phyloP scores from a whole-genome alignment of 2,888 invertebrate genomes.

The Operophtera brumata region DNA sequence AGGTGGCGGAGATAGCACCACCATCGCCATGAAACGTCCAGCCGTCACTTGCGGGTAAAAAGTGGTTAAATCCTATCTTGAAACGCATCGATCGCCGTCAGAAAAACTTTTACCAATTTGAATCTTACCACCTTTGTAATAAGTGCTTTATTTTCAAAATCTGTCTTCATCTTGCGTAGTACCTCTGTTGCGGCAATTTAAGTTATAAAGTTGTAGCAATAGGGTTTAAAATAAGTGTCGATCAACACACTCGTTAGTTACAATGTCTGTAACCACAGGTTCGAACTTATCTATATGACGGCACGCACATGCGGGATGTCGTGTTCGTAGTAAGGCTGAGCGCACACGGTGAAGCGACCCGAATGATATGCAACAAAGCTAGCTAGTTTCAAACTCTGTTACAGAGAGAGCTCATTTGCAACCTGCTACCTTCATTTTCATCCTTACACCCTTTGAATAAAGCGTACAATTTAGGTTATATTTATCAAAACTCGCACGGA shows the following conservation, averaged over 20 bases:
- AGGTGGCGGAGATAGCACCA: slow-evolving; percentile 15
- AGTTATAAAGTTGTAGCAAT: not conserved
- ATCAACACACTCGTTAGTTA: slow-evolving; percentile 1
- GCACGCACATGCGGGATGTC: slow-evolving; percentile 25
- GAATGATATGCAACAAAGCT: slow-evolving; percentile 11
- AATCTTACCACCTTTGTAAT: not conserved
- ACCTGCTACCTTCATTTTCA: not conserved
- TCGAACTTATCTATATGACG: slow-evolving; percentile 13
- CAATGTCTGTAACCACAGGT: slow-evolving; percentile 19
- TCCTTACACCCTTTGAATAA: not conserved
- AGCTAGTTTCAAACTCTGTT: slow-evolving; percentile 2
- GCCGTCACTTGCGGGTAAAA: slow-evolving; percentile 5
- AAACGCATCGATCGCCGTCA: slow-evolving; percentile 15
- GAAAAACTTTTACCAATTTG: not conserved
- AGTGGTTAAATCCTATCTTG: slow-evolving; percentile 12
- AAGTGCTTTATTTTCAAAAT: slow-evolving; percentile 2
- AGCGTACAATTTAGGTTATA: not conserved
- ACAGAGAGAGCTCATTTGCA: slow-evolving; percentile 7
- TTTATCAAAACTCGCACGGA: not conserved
- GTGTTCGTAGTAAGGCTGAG: slow-evolving; percentile 5
- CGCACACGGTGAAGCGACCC: slow-evolving; percentile 13
- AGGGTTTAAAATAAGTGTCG: slow-evolving; percentile 9
- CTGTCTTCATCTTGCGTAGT: not conserved
- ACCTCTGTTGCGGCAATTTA: slow-evolving; percentile 2
- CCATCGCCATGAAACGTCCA: slow-evolving; percentile 14